phyloP scores from a whole-genome alignment of 2,113 vertebrate genomes.

The Alouatta palliata region DNA sequence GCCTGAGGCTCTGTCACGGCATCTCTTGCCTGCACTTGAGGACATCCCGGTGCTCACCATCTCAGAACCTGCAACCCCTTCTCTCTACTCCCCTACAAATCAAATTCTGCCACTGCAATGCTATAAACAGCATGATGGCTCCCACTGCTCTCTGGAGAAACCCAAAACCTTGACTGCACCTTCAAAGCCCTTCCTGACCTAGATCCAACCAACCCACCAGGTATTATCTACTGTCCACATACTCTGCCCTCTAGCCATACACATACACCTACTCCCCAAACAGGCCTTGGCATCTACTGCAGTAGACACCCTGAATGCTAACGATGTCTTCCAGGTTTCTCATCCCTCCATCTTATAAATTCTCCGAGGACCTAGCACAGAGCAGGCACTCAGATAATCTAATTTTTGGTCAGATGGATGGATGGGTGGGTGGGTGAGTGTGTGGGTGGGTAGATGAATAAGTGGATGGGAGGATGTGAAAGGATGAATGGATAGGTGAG shows the following conservation, averaged over 20 bases:
- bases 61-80: background rate
- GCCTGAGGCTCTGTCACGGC: background rate
- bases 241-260: background rate
- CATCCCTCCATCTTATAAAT: background rate
- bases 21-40: background rate
- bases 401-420: background rate
- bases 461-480: accelerated
- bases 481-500: too few species aligned
- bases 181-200: background rate
- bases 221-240: background rate
- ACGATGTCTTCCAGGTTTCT: background rate
- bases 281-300: background rate
- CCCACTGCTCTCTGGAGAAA: background rate
- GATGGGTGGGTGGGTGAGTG: background rate
- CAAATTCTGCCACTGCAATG: background rate
- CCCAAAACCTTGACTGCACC: background rate
- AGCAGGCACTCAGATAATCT: background rate
- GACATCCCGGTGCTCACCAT: background rate
- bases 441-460: accelerated
- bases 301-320: background rate
- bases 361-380: background rate
- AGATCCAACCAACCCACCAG: background rate
- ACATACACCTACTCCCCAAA: background rate
- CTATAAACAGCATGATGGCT: background rate
- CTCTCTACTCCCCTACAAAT: background rate